These are phyloP conservation scores for Calliopsis andreniformis DNA, from an alignment of 1,140 invertebrate species.

Conservation along the genomic window DNA sequence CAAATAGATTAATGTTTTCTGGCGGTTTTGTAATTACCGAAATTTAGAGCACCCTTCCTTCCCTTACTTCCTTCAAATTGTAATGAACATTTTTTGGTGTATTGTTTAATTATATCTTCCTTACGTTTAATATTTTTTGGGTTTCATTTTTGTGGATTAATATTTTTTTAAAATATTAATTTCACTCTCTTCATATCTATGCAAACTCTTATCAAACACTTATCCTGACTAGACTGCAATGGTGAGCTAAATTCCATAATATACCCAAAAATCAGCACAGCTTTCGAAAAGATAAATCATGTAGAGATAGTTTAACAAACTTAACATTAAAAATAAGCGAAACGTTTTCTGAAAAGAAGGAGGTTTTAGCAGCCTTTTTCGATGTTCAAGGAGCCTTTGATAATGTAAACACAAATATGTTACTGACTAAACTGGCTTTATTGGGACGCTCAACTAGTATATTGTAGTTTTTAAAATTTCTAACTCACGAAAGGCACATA, in stretches of 20 bases:
- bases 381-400: slow-evolving; percentile 45
- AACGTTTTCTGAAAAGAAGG: slow-evolving; percentile 19
- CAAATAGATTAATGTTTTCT: too few relatives aligned
- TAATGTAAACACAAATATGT: slow-evolving; percentile 31
- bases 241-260: too few relatives aligned
- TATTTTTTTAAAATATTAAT: too few relatives aligned
- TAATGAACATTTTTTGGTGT: too few relatives aligned
- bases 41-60: too few relatives aligned
- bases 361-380: slow-evolving; percentile 23
- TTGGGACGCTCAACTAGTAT: slow-evolving; percentile 26
- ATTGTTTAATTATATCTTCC: too few relatives aligned
- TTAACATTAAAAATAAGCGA: slow-evolving; percentile 23
- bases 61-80: too few relatives aligned
- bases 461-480: slow-evolving; percentile 26
- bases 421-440: slow-evolving; percentile 35
- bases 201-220: slow-evolving; percentile 46
- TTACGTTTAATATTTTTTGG: too few relatives aligned
- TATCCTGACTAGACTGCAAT: slow-evolving; percentile 42
- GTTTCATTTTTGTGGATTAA: too few relatives aligned
- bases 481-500: slow-evolving; percentile 13
- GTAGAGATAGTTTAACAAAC: slow-evolving; percentile 27
- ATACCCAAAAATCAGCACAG: too few relatives aligned
- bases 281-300: slow-evolving; percentile 42
- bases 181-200: slow-evolving; percentile 31
- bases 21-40: too few relatives aligned